A percentile compares a stretch with the other conserved stretches of the same genome.
Evolutionary conservation across 2,888 invertebrate species (phyloP).

Genomic region (Sicus ferrugineus): DNA sequence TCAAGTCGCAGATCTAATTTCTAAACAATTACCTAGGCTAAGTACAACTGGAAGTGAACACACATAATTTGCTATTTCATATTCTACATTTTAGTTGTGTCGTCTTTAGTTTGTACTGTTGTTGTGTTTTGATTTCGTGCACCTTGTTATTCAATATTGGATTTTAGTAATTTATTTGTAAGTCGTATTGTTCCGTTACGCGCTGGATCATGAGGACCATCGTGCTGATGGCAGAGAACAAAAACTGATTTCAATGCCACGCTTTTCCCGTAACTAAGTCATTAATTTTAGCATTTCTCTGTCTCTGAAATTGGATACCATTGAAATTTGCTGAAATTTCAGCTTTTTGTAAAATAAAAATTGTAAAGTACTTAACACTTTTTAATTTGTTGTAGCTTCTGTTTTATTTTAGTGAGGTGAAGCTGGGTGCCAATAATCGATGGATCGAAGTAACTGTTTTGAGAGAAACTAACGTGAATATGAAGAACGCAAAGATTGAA

Average conservation of each 20-base stretch:
- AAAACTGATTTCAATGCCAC: conserved; percentile 10
- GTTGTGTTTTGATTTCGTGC: conserved; percentile 1
- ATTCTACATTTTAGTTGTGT: too few relatives aligned
- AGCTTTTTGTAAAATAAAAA: conserved; percentile 29
- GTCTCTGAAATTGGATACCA: not conserved
- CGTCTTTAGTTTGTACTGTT: conserved; percentile 6
- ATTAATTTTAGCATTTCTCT: conserved; percentile 28
- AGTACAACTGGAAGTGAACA: conserved; percentile 2
- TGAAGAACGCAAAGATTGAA: too few relatives aligned
- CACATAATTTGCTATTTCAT: not conserved
- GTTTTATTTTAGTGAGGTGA: not conserved
- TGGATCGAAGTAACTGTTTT: too few relatives aligned
- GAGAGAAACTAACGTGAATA: too few relatives aligned
- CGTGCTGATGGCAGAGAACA: not conserved
- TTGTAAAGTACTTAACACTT: conserved; percentile 33
- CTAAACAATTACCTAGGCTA: conserved; percentile 3
- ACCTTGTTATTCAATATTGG: conserved; percentile 5
- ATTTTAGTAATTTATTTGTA: conserved; percentile 9
- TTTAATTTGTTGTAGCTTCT: not conserved
- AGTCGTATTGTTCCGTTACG: not conserved
- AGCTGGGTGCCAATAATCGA: not conserved
- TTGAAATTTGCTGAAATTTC: conserved; percentile 18
- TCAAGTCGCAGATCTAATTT: conserved; percentile 19
- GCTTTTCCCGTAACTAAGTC: conserved; percentile 34
- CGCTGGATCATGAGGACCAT: not conserved